Conservation (phyloP, 2,797 vertebrate species). For the Melanotaenia parkinsoni region DNA sequence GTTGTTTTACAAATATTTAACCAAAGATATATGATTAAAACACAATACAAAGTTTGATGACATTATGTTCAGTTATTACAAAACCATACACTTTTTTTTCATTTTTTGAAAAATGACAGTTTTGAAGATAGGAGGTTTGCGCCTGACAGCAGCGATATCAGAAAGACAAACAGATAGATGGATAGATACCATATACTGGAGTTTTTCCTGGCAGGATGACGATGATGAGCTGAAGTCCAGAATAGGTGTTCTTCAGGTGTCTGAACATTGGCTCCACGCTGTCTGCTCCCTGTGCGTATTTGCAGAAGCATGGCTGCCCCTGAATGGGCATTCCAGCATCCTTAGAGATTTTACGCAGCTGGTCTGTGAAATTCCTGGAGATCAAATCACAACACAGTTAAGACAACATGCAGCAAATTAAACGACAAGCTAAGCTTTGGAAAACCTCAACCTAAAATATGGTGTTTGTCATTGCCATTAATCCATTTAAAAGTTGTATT, state of each 20-base stretch:
- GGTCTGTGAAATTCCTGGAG: conserved; percentile 95
- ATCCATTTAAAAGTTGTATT: background rate
- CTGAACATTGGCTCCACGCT: conserved; percentile 99
- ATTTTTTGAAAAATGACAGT: too few species aligned
- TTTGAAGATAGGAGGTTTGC: too few species aligned
- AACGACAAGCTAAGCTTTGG: background rate
- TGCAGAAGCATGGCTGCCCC: conserved; percentile 98
- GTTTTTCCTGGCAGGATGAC: conserved; percentile 98
- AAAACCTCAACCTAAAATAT: background rate
- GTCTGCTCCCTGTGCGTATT: conserved; percentile 98
- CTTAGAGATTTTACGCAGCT: conserved; percentile 98
- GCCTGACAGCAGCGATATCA: too few species aligned
- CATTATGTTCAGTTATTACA: too few species aligned
- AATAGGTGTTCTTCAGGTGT: conserved; percentile 97
- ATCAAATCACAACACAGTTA: conserved; percentile 13
- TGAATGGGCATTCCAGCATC: conserved; percentile 99
- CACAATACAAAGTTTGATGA: too few species aligned
- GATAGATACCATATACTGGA: conserved; percentile 90
- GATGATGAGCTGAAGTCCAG: conserved; percentile 97
- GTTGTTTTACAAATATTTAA: too few species aligned
- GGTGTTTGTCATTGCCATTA: too few species aligned
- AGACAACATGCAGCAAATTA: background rate
- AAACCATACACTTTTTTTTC: too few species aligned
- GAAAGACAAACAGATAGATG: too few species aligned
- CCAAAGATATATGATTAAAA: too few species aligned